These are phyloP conservation scores for Eristalinus sepulchralis DNA, from an alignment of 2,888 invertebrate genomes.

Conservation along the genomic window DNA sequence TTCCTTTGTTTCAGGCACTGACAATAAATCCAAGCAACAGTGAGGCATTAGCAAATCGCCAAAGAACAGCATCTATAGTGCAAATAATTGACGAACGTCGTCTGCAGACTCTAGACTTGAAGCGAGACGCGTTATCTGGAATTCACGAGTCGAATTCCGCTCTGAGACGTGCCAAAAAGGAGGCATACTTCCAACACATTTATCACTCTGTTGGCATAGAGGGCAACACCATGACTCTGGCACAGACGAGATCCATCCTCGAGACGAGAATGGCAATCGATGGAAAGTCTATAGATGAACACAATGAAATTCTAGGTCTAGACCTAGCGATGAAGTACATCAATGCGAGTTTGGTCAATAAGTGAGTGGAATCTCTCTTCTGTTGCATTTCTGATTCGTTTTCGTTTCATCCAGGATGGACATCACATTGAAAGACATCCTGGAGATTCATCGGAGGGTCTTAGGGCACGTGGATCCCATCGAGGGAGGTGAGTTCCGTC, in stretches of 20 bases:
- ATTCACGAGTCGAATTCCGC: constrained; percentile 91
- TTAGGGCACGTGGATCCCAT: constrained; percentile 97
- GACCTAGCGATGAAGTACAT: constrained; percentile 98
- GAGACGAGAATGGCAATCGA: constrained; percentile 94
- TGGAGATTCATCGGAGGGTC: constrained; percentile 95
- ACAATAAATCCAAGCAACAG: constrained; percentile 91
- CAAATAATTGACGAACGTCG: constrained; percentile 90
- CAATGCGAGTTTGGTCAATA: constrained; percentile 88
- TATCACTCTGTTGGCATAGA: constrained; percentile 99
- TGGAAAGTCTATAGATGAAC: constrained; percentile 96
- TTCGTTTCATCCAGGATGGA: constrained; percentile 83
- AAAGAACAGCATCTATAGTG: constrained; percentile 92
- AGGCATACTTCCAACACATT: constrained; percentile 97
- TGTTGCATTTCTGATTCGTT: too few relatives aligned
- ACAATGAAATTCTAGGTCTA: constrained; percentile 97
- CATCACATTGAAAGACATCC: constrained; percentile 91
- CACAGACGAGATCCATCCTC: constrained; percentile 94
- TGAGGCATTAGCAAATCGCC: constrained; percentile 89
- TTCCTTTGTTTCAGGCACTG: constrained; percentile 84
- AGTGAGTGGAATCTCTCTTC: constrained; percentile 77
- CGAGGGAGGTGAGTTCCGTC: constrained; percentile 93
- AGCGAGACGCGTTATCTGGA: constrained; percentile 89
- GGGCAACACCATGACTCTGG: constrained; percentile 97
- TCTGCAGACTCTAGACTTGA: constrained; percentile 86
- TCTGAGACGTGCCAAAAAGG: constrained; percentile 93